Base-by-base conservation (phyloP, 2,113 vertebrate species). In the Carettochelys insculpta region DNA sequence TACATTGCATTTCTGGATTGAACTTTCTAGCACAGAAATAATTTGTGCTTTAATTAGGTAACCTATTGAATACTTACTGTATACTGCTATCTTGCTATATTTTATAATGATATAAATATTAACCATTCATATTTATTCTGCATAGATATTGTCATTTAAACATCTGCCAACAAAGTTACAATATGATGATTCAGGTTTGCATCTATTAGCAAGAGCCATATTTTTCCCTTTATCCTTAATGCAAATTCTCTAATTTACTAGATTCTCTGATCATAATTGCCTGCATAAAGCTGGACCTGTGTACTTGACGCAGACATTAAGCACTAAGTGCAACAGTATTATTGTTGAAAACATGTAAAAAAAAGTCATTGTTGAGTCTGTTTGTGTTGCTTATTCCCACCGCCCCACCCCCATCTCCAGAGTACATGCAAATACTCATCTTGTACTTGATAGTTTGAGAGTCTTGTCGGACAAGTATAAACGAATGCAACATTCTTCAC, bases 121-220 rank as follows among this genome's bases (percentile, higher is more conserved):
- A 73, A 77, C 80, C 92, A 61, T 96, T 97, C 90, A 50, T 77
- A 93, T 93, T 92, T 94, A 80, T 80, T 93, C 83, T 91, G 85
- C 88, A 83, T 75, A 71, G 95, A 95, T 96, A 91, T 47, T 94
- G 77, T 83, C 94, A 83, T 86, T 94, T 92, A 88, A 95, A 96
- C 90, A 90, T 90, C 92, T 96, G 94, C 92, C 97, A 94, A 10
- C 20, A 0, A 86, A 90, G 92, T 95, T 87, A 90, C 58, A 90
- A 91, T 96, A 95, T 13, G 77, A 91, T 87, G 87, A 95, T 93
- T 96, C 92, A 94, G 83, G 38, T 25, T 68, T 94, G 94, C 92
- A 94, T 93, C 96, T 92, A 53, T 92, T 80, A 93, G 93, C 93
- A 88, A 91, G 89, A 93, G 84, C 83, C 90, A 48, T 50, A 89